Evolutionary conservation across 1,140 invertebrate genomes (phyloP), one percentile per base, ranked within the genome.

Genomic region (Leptopilina boulardi): DNA sequence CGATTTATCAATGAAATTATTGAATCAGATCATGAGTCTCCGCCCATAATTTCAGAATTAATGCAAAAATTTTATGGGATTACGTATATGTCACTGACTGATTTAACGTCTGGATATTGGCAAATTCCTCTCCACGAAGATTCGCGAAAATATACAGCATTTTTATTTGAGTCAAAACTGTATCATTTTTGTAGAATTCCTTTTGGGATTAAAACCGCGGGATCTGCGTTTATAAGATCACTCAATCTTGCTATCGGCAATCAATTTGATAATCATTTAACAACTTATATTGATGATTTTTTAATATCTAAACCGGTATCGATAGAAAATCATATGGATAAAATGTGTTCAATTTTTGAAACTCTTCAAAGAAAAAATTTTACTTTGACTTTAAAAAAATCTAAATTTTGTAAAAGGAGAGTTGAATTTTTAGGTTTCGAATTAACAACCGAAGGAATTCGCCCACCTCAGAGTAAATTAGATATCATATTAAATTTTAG

Each of bases 361-460:
- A 1, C 42, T 19, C 26, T 71, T 4, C 44, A 78, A 71, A 23
- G 23, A 8, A 11, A 71, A 10, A 70, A 76, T 56, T 56, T 74
- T 74, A 77, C 44, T 54, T 13, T 71, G 8, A 51, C 18, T 5
- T 74, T 80, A 21, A n/a, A 54, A 3, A 80, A 80, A 77, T 70
- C 75, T 2, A 2, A 30, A 18, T 77, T 80, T 71, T 76, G 54
- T 19, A 19, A 10, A 47, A 66, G 59, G 70, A 41, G 80, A 54
- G 72, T 89, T 1, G 71, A 76, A 9, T 89, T 84, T 74, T 76
- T 88, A 9, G 87, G 87, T n/a, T 82, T 81, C 66, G 76, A 84
- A 4, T 71, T 89, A 15, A 75, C 74, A n/a, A 18, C 34, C 6
- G 66, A 81, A 0, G 91, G 90, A 9, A 73, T 82, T 13, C 51